Evolutionary conservation across 2,113 vertebrate species (phyloP).

Genomic region (Stegastes partitus): DNA sequence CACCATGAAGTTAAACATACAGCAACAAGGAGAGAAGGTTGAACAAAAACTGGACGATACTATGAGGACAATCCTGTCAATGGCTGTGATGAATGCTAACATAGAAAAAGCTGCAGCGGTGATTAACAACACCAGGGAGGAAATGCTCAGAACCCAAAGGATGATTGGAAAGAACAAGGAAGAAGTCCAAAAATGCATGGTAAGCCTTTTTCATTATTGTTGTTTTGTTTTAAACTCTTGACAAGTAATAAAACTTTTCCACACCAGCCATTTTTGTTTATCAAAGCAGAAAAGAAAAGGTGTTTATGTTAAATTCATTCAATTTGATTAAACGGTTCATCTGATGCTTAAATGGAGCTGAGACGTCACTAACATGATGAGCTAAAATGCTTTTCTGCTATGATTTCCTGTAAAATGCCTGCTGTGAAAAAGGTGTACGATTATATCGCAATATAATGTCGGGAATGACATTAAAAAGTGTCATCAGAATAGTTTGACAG

Average conservation of each 20-base stretch:
- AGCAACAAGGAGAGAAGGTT: constrained; percentile 26
- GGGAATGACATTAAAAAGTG: no score
- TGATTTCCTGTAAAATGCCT: no score
- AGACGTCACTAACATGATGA: neutral
- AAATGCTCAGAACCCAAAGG: constrained; percentile 48
- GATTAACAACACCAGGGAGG: constrained; percentile 21
- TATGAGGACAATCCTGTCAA: neutral
- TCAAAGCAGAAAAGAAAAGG: neutral
- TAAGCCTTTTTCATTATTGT: constrained; percentile 24
- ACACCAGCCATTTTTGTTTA: neutral
- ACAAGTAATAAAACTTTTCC: neutral
- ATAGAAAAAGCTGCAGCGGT: constrained; percentile 46
- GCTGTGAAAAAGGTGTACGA: neutral
- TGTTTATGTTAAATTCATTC: no score
- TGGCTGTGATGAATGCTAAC: constrained; percentile 37
- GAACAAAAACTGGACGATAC: constrained; percentile 39
- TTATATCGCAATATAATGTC: no score
- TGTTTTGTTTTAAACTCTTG: neutral
- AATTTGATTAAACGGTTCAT: no score
- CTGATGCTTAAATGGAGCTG: neutral
- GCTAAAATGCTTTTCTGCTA: neutral
- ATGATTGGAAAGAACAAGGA: constrained; percentile 40
- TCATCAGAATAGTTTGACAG: no score
- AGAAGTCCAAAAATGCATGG: constrained; percentile 29
- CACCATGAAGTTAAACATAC: constrained; percentile 42